Percentiles rank a stretch among this genome's conserved stretches.
These are phyloP conservation scores for Jordanella pulchra DNA, from an alignment of 2,797 vertebrate species.

Conservation along the genomic window DNA sequence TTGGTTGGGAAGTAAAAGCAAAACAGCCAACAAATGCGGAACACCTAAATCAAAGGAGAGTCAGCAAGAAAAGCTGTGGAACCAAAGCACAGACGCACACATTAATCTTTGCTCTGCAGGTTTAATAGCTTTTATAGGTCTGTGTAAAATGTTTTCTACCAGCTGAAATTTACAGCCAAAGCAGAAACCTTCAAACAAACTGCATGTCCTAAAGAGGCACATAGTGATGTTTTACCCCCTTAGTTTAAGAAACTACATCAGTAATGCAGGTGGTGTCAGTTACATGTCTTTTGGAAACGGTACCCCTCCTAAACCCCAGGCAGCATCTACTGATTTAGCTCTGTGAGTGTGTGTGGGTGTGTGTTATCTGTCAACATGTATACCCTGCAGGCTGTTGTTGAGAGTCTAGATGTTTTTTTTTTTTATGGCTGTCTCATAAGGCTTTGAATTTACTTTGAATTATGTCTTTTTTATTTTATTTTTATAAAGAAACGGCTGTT, in stretches of 20 bases:
- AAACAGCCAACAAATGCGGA: no score
- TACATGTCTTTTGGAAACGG: constrained; percentile 61
- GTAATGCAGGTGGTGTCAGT: constrained; percentile 35
- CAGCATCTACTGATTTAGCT: constrained; percentile 38
- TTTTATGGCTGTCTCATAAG: constrained; percentile 11
- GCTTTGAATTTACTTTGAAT: constrained; percentile 7
- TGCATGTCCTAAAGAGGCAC: constrained; percentile 34
- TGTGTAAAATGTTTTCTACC: constrained; percentile 21
- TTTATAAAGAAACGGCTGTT: no score
- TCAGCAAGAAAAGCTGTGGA: no score
- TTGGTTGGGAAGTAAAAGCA: no score
- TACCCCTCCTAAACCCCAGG: constrained; percentile 35
- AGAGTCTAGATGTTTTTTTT: constrained; percentile 17
- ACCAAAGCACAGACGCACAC: neutral
- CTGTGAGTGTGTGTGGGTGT: constrained; percentile 8
- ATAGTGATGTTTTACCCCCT: constrained; percentile 43
- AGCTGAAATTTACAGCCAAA: constrained; percentile 14
- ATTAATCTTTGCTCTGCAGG: constrained; percentile 9
- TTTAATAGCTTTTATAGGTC: constrained; percentile 10
- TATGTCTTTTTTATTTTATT: no score
- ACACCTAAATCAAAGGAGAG: no score
- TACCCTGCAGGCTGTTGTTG: constrained; percentile 36
- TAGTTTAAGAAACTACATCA: constrained; percentile 28
- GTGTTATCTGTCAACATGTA: constrained; percentile 35
- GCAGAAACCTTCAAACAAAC: no score